phyloP scores from a whole-genome alignment of 2,888 invertebrate genomes.

The Calameuta filiformis region DNA sequence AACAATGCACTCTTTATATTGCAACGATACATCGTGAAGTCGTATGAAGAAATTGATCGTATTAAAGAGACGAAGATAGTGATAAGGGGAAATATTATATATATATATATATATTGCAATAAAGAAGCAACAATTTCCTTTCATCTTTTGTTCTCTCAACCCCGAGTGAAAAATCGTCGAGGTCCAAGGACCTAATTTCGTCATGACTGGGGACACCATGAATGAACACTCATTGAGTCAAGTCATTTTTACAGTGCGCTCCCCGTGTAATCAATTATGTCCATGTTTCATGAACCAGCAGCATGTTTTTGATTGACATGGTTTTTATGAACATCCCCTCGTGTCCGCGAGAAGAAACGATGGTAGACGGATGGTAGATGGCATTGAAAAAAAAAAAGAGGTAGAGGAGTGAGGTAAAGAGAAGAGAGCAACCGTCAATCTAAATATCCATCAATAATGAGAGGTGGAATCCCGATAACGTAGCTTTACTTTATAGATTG shows the following conservation, averaged over 20 bases:
- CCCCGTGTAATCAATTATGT: slow-evolving; percentile 17
- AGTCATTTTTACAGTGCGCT: slow-evolving; percentile 11
- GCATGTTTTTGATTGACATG: slow-evolving; percentile 16
- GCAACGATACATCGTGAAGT: too few relatives aligned
- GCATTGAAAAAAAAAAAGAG: background rate
- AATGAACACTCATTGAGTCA: slow-evolving; percentile 11
- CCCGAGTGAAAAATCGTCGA: background rate
- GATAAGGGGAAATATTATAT: too few relatives aligned
- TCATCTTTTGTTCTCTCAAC: background rate
- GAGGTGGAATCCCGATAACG: slow-evolving; percentile 1
- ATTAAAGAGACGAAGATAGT: too few relatives aligned
- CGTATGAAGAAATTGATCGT: too few relatives aligned
- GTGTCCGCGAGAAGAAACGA: slow-evolving; percentile 8
- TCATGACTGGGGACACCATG: slow-evolving; percentile 7
- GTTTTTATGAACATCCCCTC: slow-evolving; percentile 18
- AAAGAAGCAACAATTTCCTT: background rate
- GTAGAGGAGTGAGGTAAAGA: background rate
- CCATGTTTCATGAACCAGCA: slow-evolving; percentile 16
- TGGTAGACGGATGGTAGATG: slow-evolving; percentile 5
- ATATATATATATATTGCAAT: background rate
- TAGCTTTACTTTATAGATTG: background rate
- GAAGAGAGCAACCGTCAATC: slow-evolving; percentile 13
- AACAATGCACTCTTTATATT: background rate
- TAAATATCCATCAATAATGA: slow-evolving; percentile 20
- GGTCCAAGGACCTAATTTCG: background rate